Conservation (phyloP, 2,797 vertebrate species). For the Simalia tracyae region DNA sequence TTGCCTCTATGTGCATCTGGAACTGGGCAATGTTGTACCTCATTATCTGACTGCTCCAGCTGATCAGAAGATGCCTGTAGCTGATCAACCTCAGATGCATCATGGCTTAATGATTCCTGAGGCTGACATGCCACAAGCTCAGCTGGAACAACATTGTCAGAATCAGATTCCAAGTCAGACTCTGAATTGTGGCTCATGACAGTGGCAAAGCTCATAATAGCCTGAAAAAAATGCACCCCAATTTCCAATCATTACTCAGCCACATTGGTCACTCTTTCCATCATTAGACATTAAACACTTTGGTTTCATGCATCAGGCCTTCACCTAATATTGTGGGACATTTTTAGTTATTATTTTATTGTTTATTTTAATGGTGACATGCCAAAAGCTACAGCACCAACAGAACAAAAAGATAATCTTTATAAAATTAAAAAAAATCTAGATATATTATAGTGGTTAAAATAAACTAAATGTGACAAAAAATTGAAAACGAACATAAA, state of each 20-base stretch:
- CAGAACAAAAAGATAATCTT: background rate
- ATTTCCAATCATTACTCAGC: background rate
- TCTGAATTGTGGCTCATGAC: no score
- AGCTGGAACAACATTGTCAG: no score
- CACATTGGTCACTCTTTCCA: background rate
- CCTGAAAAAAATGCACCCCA: background rate
- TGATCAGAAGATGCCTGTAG: no score
- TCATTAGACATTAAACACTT: background rate
- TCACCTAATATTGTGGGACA: background rate
- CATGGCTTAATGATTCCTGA: no score
- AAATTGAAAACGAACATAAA: background rate
- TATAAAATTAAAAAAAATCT: no score
- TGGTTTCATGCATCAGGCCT: background rate
- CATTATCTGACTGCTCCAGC: no score
- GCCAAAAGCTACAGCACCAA: background rate
- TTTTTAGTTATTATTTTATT: background rate
- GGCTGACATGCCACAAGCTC: no score
- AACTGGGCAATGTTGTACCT: no score
- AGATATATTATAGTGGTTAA: background rate
- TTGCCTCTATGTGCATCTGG: no score
- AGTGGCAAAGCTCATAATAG: background rate
- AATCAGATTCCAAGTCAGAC: no score
- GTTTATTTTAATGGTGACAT: background rate
- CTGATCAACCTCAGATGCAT: no score
- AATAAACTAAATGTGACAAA: background rate